These are phyloP conservation scores for Channa argus DNA, from an alignment of 2,113 vertebrate genomes.

Conservation along the genomic window DNA sequence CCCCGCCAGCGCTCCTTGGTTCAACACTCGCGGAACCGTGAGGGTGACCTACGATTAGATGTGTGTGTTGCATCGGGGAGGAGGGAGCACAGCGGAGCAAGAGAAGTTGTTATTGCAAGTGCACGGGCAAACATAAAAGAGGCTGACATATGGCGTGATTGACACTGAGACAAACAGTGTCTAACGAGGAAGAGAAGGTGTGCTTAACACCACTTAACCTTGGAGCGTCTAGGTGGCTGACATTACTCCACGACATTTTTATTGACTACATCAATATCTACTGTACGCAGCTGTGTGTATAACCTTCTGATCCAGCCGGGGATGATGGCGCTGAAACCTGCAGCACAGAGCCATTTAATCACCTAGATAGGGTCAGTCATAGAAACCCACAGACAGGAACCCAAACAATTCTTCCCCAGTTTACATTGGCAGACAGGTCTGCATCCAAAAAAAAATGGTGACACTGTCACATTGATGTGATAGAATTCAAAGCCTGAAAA, in stretches of 20 bases:
- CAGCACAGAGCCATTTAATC: conserved; percentile 64
- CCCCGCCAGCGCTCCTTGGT: conserved; percentile 88
- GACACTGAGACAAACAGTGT: conserved; percentile 82
- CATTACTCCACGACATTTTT: conserved; percentile 77
- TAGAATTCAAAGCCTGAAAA: conserved; percentile 66
- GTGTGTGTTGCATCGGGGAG: conserved; percentile 20
- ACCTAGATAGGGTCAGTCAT: conserved; percentile 69
- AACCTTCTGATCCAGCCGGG: conserved; percentile 72
- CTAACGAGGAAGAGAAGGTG: conserved; percentile 74
- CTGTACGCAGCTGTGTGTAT: conserved; percentile 52
- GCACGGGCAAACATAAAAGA: conserved; percentile 89
- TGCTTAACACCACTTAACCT: conserved; percentile 85
- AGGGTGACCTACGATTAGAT: conserved; percentile 84
- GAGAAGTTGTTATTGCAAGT: conserved; percentile 76
- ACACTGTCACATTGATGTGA: conserved; percentile 51
- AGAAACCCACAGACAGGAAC: conserved; percentile 75
- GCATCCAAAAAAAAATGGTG: conserved; percentile 28
- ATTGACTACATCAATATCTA: conserved; percentile 79
- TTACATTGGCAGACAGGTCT: conserved; percentile 62
- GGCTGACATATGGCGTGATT: conserved; percentile 83
- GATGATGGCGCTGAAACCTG: conserved; percentile 58
- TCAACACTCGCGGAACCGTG: conserved; percentile 86
- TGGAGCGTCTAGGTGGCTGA: conserved; percentile 81
- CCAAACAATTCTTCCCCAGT: conserved; percentile 64
- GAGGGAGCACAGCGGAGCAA: conserved; percentile 34